Percentiles rank a stretch among this genome's conserved stretches.
These are phyloP conservation scores for Drosophila dunni DNA, from an alignment of 1,140 invertebrate species.

Conservation along the genomic window DNA sequence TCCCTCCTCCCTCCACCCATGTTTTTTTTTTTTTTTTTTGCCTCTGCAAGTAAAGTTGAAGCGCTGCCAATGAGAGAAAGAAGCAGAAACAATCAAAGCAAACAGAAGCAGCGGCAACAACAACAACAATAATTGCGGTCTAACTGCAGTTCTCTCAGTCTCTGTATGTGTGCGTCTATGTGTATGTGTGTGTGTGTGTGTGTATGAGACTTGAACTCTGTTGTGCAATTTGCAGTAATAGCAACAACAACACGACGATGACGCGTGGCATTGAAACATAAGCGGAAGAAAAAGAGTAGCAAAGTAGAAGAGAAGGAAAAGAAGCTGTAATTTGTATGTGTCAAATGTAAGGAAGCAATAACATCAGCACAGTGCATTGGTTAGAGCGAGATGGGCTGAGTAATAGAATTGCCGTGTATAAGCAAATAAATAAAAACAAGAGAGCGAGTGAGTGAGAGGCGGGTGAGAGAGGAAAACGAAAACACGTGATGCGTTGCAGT, in stretches of 20 bases:
- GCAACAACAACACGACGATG: slow-evolving; percentile 10
- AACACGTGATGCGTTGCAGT: no score
- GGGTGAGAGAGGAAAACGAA: no score
- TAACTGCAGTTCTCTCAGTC: slow-evolving; percentile 7
- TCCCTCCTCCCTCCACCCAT: neutral
- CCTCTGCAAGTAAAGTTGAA: slow-evolving; percentile 36
- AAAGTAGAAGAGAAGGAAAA: neutral
- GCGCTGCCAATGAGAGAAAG: slow-evolving; percentile 36
- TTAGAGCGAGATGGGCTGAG: neutral
- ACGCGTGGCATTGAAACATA: slow-evolving; percentile 31
- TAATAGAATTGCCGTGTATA: neutral
- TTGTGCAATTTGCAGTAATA: slow-evolving; percentile 24
- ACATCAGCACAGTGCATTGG: neutral
- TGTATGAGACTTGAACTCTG: slow-evolving; percentile 22
- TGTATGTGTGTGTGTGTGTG: neutral
- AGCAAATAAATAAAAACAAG: slow-evolving; percentile 14
- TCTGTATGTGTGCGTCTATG: neutral
- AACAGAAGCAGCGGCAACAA: slow-evolving; percentile 3
- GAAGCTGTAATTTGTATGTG: neutral
- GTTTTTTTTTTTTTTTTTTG: slow-evolving; percentile 5
- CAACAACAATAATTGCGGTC: slow-evolving; percentile 26
- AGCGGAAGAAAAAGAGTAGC: slow-evolving; percentile 5
- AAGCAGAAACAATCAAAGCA: slow-evolving; percentile 32
- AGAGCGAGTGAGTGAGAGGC: slow-evolving; percentile 26
- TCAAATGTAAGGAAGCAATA: neutral